Evolutionary conservation across 2,888 invertebrate species (phyloP).

Genomic region (Odontothrips loti): DNA sequence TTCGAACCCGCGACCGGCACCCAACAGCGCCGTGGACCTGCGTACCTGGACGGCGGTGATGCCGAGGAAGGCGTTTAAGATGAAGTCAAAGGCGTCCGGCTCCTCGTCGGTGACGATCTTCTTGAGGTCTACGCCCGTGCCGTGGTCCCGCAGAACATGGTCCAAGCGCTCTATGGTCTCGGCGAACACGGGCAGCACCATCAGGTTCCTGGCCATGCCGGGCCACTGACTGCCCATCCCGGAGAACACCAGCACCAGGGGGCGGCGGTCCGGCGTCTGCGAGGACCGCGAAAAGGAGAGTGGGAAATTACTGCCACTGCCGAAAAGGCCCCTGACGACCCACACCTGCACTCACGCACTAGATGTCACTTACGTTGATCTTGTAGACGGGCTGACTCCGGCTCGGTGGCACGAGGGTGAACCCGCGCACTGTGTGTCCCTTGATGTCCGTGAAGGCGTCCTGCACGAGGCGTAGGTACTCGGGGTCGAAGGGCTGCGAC

Average conservation of each 20-base stretch:
- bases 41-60: conserved; percentile 68
- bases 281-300: too few relatives aligned
- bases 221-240: conserved; percentile 90
- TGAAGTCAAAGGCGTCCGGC: conserved; percentile 61
- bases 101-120: conserved; percentile 58
- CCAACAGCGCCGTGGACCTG: too few relatives aligned
- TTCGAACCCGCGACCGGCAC: too few relatives aligned
- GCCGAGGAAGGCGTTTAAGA: conserved; percentile 66
- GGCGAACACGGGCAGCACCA: conserved; percentile 69
- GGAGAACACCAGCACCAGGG: conserved; percentile 81
- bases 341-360: too few relatives aligned
- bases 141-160: conserved; percentile 53
- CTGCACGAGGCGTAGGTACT: conserved; percentile 14
- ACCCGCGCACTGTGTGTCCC: background rate
- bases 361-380: too few relatives aligned
- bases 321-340: too few relatives aligned
- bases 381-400: too few relatives aligned
- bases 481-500: background rate
- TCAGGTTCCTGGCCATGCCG: conserved; percentile 73
- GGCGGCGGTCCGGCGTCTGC: too few relatives aligned
- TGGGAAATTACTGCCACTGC: too few relatives aligned
- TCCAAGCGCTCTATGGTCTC: conserved; percentile 65
- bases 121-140: conserved; percentile 59
- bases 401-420: too few relatives aligned
- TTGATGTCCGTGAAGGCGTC: background rate